Percentiles rank a stretch among this genome's conserved stretches.
Conservation (phyloP, 2,113 vertebrate genomes). For the Pogonocichla stellata region DNA sequence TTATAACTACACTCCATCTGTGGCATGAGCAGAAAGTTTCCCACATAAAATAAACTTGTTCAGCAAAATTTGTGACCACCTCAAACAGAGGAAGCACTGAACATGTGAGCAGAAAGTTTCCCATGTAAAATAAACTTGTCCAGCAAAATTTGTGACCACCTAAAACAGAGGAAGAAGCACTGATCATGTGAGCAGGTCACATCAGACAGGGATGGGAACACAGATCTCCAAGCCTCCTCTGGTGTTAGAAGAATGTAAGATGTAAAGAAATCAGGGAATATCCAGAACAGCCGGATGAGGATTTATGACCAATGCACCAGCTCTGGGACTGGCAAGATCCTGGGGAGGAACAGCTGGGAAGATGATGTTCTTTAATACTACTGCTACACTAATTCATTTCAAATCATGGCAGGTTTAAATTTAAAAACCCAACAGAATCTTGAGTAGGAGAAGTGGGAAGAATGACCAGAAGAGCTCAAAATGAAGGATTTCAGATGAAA, state of each 20-base stretch:
- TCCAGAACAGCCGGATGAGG: background rate
- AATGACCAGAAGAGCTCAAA: background rate
- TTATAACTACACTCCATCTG: background rate
- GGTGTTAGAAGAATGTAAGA: background rate
- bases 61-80: background rate
- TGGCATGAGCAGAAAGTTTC: background rate
- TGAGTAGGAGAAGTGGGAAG: background rate
- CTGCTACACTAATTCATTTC: background rate
- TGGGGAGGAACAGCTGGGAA: background rate
- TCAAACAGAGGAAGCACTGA: background rate
- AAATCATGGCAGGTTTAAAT: background rate
- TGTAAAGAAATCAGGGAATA: background rate
- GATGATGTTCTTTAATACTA: background rate
- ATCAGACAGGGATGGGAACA: background rate
- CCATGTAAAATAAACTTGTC: fast-evolving
- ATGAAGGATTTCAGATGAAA: background rate
- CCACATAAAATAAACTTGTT: fast-evolving
- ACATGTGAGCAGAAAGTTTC: background rate
- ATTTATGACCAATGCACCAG: background rate
- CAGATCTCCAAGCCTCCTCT: background rate
- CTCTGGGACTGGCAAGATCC: background rate
- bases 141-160: background rate
- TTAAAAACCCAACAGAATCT: background rate
- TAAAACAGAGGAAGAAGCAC: background rate
- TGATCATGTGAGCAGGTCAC: background rate